phyloP scores from a whole-genome alignment of 2,113 vertebrate species.

The Muntiacus muntjak region DNA sequence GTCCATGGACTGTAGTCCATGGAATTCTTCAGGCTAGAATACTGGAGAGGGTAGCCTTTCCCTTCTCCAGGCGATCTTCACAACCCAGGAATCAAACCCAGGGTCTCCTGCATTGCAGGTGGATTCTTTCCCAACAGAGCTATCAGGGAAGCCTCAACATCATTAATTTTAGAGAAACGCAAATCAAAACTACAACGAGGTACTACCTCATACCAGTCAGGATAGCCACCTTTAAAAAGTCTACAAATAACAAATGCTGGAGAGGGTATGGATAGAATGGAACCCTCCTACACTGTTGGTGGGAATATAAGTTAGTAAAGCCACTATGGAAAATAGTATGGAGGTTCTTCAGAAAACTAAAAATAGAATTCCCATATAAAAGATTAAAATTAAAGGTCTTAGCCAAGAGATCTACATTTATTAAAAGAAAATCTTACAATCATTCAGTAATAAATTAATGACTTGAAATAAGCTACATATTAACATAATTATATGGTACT shows the following conservation, averaged over 20 bases:
- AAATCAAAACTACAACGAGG: neutral
- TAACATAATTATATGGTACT: neutral
- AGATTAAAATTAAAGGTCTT: neutral
- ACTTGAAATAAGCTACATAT: neutral
- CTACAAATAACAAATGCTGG: neutral
- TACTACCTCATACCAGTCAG: neutral
- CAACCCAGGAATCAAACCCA: neutral
- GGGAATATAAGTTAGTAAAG: neutral
- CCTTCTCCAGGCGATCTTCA: neutral
- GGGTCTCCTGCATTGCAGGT: neutral
- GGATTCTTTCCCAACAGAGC: neutral
- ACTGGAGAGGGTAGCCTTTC: neutral
- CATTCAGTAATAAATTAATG: conserved; percentile 17
- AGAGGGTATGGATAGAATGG: neutral
- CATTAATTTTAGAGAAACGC: neutral
- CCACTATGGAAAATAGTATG: neutral
- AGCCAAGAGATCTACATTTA: neutral
- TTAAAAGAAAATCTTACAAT: neutral
- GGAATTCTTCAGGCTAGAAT: neutral
- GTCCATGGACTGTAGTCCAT: neutral
- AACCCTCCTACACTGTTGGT: neutral
- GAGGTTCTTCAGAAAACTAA: neutral
- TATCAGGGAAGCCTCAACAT: neutral
- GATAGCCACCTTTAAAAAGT: neutral
- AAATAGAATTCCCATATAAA: neutral